Conservation (phyloP, 2,113 vertebrate genomes). For the Indri indri region DNA sequence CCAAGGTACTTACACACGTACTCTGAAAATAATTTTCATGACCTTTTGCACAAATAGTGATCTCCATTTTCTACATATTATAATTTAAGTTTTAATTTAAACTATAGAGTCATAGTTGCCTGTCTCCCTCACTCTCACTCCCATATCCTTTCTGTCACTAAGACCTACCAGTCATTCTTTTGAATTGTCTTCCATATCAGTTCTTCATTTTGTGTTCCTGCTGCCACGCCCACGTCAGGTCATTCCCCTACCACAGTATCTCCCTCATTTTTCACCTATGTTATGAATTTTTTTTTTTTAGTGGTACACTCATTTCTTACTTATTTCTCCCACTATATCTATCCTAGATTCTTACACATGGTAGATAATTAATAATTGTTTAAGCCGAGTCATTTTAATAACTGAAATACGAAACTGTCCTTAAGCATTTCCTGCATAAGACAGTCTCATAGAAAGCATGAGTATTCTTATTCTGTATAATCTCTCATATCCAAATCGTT, state of each 20-base stretch:
- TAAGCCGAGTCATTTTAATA: slow-evolving; percentile 23
- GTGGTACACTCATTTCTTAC: neutral
- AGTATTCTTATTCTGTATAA: neutral
- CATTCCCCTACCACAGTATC: neutral
- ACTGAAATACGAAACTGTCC: slow-evolving; percentile 26
- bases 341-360: neutral
- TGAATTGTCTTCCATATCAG: neutral
- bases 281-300: neutral
- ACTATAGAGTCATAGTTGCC: neutral
- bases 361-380: neutral
- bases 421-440: neutral
- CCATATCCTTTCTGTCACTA: neutral
- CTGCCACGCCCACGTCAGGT: neutral
- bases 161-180: neutral
- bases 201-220: slow-evolving; percentile 5
- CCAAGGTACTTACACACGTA: neutral
- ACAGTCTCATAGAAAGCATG: neutral
- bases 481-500: neutral
- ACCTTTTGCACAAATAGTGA: neutral
- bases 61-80: neutral
- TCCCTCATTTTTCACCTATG: neutral
- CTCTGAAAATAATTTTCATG: neutral
- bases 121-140: neutral
- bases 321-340: neutral
- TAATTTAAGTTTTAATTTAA: neutral